Conservation (phyloP, 2,113 vertebrate genomes). For the Passer montanus region DNA sequence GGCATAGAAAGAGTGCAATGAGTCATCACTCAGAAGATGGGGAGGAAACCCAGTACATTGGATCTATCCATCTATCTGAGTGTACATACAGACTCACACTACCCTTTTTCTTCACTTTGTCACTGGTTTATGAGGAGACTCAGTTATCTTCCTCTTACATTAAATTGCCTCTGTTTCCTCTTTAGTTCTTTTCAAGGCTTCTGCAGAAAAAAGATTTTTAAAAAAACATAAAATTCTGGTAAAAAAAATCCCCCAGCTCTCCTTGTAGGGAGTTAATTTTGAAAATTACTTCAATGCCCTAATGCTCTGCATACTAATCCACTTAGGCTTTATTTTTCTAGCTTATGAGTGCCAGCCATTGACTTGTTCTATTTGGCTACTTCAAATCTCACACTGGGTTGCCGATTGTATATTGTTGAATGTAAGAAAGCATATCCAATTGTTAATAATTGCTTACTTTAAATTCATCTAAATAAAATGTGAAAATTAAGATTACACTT, state of each 20-base stretch:
- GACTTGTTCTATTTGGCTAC: constrained; percentile 13
- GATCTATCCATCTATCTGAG: not conserved
- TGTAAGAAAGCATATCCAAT: not conserved
- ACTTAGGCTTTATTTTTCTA: constrained; percentile 36
- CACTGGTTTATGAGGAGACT: not conserved
- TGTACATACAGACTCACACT: not conserved
- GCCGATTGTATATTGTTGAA: not conserved
- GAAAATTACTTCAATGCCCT: not conserved
- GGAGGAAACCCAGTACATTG: not conserved
- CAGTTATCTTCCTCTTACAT: not conserved
- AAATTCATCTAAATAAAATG: not conserved
- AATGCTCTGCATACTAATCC: constrained; percentile 47
- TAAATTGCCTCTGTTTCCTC: not conserved
- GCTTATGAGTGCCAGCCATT: constrained; percentile 16
- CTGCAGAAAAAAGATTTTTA: not conserved
- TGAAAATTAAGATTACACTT: not conserved
- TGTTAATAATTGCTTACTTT: not conserved
- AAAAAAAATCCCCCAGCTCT: not conserved
- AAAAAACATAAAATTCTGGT: not conserved
- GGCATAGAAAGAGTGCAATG: not conserved
- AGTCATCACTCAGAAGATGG: not conserved
- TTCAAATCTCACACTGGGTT: not conserved
- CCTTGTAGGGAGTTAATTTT: not conserved
- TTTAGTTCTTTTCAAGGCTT: not conserved
- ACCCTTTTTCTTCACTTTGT: not conserved